Evolutionary conservation across 2,797 vertebrate genomes (phyloP).

Genomic region (Myotis findleyi): DNA sequence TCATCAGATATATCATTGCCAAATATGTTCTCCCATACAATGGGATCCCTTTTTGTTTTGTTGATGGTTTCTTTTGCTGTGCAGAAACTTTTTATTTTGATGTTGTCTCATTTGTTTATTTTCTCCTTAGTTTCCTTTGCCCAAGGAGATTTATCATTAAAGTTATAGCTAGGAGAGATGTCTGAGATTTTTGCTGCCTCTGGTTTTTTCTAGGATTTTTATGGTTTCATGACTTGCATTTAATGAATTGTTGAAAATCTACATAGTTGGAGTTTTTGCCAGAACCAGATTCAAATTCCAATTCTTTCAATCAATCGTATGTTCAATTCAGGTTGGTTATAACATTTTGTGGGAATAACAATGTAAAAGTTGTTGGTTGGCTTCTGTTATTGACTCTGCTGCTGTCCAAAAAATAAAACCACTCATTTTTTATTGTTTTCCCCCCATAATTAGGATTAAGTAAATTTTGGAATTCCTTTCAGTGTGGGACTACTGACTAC

Average conservation of each 20-base stretch:
- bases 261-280: not conserved
- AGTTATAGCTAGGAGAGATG: too few species aligned
- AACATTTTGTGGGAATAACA: not conserved
- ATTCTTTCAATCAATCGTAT: constrained; percentile 25
- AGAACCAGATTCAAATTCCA: not conserved
- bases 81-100: too few species aligned
- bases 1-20: too few species aligned
- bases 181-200: too few species aligned
- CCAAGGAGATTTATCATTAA: too few species aligned
- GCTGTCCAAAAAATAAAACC: not conserved
- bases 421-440: not conserved
- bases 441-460: not conserved
- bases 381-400: not conserved
- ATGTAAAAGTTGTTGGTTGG: not conserved
- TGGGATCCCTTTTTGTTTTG: too few species aligned
- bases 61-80: too few species aligned
- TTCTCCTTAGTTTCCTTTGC: too few species aligned
- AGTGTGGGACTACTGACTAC: not conserved
- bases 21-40: too few species aligned
- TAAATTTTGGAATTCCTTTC: constrained; percentile 31
- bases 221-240: too few species aligned
- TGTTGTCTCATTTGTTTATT: too few species aligned
- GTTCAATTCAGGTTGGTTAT: not conserved
- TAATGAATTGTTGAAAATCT: constrained; percentile 19
- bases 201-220: too few species aligned